Conservation (phyloP, 2,113 vertebrate species). For the Glaucidium brasilianum region DNA sequence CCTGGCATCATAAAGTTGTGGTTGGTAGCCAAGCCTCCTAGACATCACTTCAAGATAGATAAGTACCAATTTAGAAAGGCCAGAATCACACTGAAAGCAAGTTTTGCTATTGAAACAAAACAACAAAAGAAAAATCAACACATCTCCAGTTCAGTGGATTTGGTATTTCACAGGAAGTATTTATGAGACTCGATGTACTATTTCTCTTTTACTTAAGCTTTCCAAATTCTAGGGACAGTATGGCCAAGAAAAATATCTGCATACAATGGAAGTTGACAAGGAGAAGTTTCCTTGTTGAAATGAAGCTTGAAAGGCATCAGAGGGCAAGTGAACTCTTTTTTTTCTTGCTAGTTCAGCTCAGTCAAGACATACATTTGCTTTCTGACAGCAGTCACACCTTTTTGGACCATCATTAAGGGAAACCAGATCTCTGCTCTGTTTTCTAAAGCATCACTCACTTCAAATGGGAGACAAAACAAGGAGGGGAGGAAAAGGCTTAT, state of each 20-base stretch:
- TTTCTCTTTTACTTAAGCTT: not conserved
- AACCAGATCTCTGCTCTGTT: not conserved
- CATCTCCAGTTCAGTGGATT: not conserved
- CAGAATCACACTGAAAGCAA: not conserved
- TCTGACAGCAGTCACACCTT: not conserved
- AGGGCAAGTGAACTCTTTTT: not conserved
- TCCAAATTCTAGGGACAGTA: not conserved
- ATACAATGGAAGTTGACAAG: not conserved
- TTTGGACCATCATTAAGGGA: not conserved
- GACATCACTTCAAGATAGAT: not conserved
- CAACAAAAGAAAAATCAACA: not conserved
- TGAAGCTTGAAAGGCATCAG: not conserved
- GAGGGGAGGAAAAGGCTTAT: rapidly evolving
- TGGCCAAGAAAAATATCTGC: not conserved
- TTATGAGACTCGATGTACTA: not conserved
- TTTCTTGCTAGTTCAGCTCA: not conserved
- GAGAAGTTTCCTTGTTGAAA: not conserved
- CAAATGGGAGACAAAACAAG: not conserved
- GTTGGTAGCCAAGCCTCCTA: not conserved
- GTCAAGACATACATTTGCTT: not conserved
- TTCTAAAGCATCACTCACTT: not conserved
- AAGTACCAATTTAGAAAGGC: not conserved
- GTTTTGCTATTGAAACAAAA: not conserved
- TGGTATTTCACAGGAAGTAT: not conserved
- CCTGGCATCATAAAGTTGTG: not conserved